Evolutionary conservation across 2,113 vertebrate species (phyloP).

Genomic region (Accipiter cooperii): DNA sequence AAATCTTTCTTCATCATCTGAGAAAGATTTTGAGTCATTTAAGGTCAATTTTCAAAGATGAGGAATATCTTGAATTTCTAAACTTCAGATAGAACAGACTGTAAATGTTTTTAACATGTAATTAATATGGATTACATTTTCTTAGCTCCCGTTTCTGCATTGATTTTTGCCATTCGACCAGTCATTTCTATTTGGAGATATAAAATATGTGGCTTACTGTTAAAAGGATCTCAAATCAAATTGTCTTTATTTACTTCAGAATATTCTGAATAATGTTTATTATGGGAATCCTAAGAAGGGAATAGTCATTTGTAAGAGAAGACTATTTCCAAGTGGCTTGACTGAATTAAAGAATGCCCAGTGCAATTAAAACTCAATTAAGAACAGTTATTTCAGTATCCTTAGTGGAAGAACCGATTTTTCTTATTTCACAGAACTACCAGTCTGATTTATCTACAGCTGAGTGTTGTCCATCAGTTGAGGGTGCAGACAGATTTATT

Average conservation of each 20-base stretch:
- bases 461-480: not conserved
- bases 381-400: not conserved
- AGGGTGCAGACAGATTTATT: not conserved
- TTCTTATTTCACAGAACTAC: not conserved
- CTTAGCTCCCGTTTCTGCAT: not conserved
- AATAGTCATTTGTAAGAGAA: not conserved
- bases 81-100: not conserved
- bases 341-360: constrained; percentile 2
- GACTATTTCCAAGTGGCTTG: not conserved
- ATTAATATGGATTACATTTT: constrained; percentile 41
- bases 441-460: not conserved
- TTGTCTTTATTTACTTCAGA: constrained; percentile 4
- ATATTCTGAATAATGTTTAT: not conserved
- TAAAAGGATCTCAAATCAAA: constrained; percentile 17
- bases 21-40: not conserved
- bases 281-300: not conserved
- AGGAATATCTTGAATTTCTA: not conserved
- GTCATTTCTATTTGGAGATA: not conserved
- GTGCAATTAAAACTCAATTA: not conserved
- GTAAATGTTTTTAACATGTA: constrained; percentile 12
- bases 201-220: not conserved
- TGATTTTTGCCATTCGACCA: constrained; percentile 2
- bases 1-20: not conserved
- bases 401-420: not conserved
- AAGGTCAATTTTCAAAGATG: not conserved